A percentile compares a stretch with the other conserved stretches of the same genome.
phyloP scores from a whole-genome alignment of 2,888 invertebrate genomes.

The Creontiades dilutus region DNA sequence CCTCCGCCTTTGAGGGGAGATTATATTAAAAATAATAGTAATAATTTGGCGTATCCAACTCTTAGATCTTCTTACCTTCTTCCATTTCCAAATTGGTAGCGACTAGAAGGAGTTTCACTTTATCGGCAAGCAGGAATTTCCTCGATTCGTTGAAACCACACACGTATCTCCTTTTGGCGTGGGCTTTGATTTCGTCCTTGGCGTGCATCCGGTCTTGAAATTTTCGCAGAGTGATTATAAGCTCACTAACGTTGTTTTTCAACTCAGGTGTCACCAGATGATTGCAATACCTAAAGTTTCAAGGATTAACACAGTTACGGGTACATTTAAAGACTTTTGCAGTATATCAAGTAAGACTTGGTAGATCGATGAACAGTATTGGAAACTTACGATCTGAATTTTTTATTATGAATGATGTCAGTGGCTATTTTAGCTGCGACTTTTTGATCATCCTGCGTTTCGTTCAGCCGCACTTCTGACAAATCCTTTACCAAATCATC shows the following conservation, averaged over 20 bases:
- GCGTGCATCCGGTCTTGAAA: constrained; percentile 83
- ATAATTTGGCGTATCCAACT: no score
- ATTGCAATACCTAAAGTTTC: constrained; percentile 80
- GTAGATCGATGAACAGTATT: not conserved
- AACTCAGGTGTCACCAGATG: constrained; percentile 82
- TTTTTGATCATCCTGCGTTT: not conserved
- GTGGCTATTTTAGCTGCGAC: constrained; percentile 20
- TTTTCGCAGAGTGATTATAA: constrained; percentile 81
- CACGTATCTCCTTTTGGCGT: constrained; percentile 81
- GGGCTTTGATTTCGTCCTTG: constrained; percentile 82
- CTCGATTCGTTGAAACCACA: constrained; percentile 83
- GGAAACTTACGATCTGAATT: constrained; percentile 64
- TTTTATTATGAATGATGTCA: constrained; percentile 55
- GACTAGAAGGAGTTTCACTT: constrained; percentile 82
- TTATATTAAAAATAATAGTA: no score
- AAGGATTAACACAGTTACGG: no score
- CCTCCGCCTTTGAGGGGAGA: no score
- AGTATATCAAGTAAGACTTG: no score
- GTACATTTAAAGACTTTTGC: no score
- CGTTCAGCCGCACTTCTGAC: not conserved
- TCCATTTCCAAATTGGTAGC: constrained; percentile 82
- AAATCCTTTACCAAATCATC: constrained; percentile 8
- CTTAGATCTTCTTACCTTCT: constrained; percentile 64
- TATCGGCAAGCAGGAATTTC: constrained; percentile 81
- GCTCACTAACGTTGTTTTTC: constrained; percentile 79